These are phyloP conservation scores for Phaenicophaeus curvirostris DNA, from an alignment of 2,797 vertebrate species.

Conservation along the genomic window DNA sequence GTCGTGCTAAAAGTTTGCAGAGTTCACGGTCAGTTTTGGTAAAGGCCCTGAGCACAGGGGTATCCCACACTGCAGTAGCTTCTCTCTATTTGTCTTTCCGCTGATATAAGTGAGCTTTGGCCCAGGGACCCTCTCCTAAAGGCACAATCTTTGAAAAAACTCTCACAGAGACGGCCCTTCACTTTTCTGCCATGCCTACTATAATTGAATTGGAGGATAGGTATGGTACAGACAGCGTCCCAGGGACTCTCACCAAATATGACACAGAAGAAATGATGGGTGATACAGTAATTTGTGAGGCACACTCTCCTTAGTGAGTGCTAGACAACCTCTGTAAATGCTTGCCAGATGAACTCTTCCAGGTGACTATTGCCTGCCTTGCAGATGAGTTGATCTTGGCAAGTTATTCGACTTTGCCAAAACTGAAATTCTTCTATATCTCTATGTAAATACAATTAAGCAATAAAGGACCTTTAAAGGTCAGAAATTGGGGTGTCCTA, in stretches of 20 bases:
- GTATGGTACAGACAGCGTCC: neutral
- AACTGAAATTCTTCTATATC: neutral
- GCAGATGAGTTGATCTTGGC: neutral
- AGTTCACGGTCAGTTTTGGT: neutral
- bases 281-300: neutral
- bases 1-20: neutral
- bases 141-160: neutral
- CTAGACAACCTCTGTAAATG: neutral
- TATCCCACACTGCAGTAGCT: fast-evolving
- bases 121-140: neutral
- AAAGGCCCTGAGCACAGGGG: neutral
- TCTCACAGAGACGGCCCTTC: neutral
- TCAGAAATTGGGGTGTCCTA: neutral
- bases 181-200: neutral
- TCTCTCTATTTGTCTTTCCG: neutral
- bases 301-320: neutral
- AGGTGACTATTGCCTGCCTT: neutral
- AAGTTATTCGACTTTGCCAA: neutral
- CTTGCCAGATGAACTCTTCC: neutral
- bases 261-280: neutral
- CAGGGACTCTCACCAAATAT: neutral
- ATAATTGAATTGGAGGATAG: neutral
- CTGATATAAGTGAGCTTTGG: neutral
- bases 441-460: neutral
- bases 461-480: neutral